phyloP scores from a whole-genome alignment of 2,797 vertebrate genomes.

The Taenioides sp. region DNA sequence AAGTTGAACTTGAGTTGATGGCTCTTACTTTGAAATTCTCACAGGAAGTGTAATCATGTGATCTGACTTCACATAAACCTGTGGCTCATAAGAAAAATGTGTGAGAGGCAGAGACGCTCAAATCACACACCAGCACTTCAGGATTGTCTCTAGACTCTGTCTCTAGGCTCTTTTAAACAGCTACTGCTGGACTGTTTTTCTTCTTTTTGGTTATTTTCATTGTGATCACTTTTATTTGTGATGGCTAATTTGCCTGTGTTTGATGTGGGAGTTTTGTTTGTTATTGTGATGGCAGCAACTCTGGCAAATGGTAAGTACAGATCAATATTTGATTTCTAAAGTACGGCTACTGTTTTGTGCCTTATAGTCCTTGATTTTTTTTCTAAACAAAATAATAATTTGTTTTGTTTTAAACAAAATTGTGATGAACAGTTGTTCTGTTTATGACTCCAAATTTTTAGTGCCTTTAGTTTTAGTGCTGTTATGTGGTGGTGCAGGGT shows the following conservation, averaged over 20 bases:
- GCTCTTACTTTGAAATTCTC: conserved; percentile 4
- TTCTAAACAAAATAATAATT: no score
- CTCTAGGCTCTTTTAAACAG: neutral
- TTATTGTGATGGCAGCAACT: conserved; percentile 64
- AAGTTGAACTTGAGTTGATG: neutral
- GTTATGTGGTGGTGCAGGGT: conserved; percentile 43
- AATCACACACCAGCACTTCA: neutral
- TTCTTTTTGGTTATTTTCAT: neutral
- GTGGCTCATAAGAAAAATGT: conserved; percentile 4
- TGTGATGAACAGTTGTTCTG: neutral
- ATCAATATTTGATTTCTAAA: neutral
- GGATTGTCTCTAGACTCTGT: neutral
- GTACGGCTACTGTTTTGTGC: neutral
- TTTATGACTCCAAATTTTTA: no score
- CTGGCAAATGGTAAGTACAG: conserved; percentile 67
- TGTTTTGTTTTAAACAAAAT: neutral
- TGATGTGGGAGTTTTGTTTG: conserved; percentile 71
- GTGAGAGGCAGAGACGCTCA: neutral
- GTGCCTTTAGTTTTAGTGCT: neutral
- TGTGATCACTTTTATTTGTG: conserved; percentile 32
- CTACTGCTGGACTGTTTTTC: neutral
- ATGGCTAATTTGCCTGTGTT: conserved; percentile 65
- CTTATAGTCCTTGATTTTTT: neutral
- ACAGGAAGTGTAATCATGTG: neutral
- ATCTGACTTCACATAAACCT: conserved; percentile 3